Base-by-base conservation (phyloP, 1,140 invertebrate species). In the Sitophilus oryzae region DNA sequence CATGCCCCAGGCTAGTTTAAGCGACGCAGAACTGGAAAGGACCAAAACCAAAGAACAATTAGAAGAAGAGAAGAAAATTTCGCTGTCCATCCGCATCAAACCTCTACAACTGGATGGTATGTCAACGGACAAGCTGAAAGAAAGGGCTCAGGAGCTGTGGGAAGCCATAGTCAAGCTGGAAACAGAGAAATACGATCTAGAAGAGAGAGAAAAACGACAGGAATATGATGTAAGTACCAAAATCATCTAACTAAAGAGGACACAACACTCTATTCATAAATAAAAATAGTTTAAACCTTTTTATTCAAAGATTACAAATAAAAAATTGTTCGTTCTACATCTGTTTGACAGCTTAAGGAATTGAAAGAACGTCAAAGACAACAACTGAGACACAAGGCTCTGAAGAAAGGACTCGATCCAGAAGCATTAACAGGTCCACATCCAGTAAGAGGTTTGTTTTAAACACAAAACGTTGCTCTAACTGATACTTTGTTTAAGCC, bases 211-310 rank as follows among this genome's bases (percentile, higher is more conserved):
- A 76, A 98, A 98, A 80, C 86, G 94, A 72, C 96, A 99, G 79
- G 95, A 98, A 74, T 98, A 98, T 74, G 96, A 99, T 81, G 96
- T 98, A 74, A 90, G 89, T n/a, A n/a, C n/a, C n/a, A n/a, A n/a
- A n/a, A n/a, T n/a, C n/a, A n/a, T n/a, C n/a, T n/a, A n/a, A n/a
- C n/a, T n/a, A n/a, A n/a, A n/a, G n/a, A n/a, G n/a, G n/a, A n/a
- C n/a, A n/a, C n/a, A n/a, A n/a, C n/a, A n/a, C n/a, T n/a, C n/a
- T n/a, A n/a, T n/a, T n/a, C n/a, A n/a, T n/a, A n/a, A n/a, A n/a
- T n/a, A n/a, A n/a, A n/a, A n/a, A n/a, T n/a, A n/a, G n/a, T n/a
- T n/a, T n/a, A n/a, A n/a, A n/a, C n/a, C n/a, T n/a, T n/a, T n/a
- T n/a, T n/a, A n/a, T n/a, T n/a, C n/a, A n/a, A n/a, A n/a, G n/a